Conservation (phyloP, 1,140 invertebrate species). For the Trichonephila inaurata region DNA sequence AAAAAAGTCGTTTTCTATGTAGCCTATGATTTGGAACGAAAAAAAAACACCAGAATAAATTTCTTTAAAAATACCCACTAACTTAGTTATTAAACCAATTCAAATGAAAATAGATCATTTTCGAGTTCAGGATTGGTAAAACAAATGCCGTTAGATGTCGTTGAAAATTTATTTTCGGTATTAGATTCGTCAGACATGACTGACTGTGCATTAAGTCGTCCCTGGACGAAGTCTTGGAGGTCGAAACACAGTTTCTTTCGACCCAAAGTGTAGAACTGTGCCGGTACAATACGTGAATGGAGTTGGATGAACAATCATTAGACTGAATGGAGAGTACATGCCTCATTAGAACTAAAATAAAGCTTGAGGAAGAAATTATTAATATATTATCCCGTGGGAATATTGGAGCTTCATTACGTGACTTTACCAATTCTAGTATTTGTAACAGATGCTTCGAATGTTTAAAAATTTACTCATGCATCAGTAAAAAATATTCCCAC, state of each 20-base stretch:
- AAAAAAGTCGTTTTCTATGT: too few species aligned
- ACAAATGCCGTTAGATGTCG: background rate
- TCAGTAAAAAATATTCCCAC: too few species aligned
- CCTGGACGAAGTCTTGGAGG: background rate
- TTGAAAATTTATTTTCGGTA: background rate
- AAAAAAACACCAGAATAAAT: too few species aligned
- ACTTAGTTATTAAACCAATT: background rate
- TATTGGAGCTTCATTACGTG: too few species aligned
- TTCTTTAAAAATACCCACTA: too few species aligned
- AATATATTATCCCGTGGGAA: too few species aligned
- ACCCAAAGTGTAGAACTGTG: background rate
- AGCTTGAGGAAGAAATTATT: background rate
- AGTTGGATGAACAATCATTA: background rate
- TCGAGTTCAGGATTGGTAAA: background rate
- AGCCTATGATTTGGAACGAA: too few species aligned
- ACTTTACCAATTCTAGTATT: too few species aligned
- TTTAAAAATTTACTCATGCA: too few species aligned
- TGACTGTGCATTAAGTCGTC: slow-evolving; percentile 10
- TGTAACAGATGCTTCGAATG: too few species aligned
- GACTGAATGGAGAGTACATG: background rate
- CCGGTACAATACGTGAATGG: background rate
- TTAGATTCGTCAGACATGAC: slow-evolving; percentile 6
- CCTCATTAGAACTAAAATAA: background rate
- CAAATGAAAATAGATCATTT: background rate
- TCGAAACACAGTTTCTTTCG: slow-evolving; percentile 28